Evolutionary conservation across 2,888 invertebrate genomes (phyloP), one percentile per base, ranked within the genome.

Genomic region (Mythimna ferrago): DNA sequence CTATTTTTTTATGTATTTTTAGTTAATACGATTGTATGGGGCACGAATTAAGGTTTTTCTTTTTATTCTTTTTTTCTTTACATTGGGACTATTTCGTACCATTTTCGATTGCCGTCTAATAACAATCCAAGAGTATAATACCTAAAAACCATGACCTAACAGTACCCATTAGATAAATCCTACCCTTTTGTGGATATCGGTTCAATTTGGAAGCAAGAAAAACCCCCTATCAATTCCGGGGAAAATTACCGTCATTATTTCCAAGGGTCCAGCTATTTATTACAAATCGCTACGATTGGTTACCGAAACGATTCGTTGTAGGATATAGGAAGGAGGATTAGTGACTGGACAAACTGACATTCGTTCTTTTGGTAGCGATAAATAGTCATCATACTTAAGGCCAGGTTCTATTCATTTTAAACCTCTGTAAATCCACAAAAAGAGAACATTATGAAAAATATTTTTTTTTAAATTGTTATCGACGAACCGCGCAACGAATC

Each of bases 241-340:
- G 51, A 32, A 51, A 76, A 76, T 73, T 51, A 65, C 67, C 66
- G 32, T 19, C 56, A 76, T 73, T 76, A 76, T 57, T 76, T 76
- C 41, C 48, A 67, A 66, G 38, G 56, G 66, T 48, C 19, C n/a
- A n/a, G 76, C 19, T 32, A 65, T 73, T 76, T 56, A 56, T 73
- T 66, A 66, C 73, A 11, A 48, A 76, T 35, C 11, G 66, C 19
- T 48, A 1, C 11, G n/a, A 57, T 66, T 32, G 38, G 38, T 51
- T 57, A 41, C 38, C 38, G 6, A 44, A 76, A 4, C 16, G 44
- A 72, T 62, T 7, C 4, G 21, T 62, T 75, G 21, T 7, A 10
- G 44, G 53, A 26, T 44, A 53, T 54, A 38, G n/a, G 0, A 6
- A 26, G 16, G 0, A 6, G 16, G n/a, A 74, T 60, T 53, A n/a